Conservation (phyloP, 2,113 vertebrate species). For the Apteryx mantelli region DNA sequence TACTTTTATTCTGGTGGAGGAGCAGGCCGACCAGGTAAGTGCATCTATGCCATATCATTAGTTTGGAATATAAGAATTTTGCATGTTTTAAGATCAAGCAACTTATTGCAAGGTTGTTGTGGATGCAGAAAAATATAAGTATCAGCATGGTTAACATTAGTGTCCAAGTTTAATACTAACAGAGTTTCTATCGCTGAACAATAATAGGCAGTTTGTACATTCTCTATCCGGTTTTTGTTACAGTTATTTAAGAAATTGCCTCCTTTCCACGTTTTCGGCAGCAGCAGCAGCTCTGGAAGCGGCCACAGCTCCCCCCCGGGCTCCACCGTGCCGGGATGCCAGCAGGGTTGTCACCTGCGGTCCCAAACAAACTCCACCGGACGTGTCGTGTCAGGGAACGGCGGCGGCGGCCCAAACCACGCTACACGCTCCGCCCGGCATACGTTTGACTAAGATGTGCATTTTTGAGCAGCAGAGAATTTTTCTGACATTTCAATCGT, state of each 20-base stretch:
- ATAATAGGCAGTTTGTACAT: fast-evolving
- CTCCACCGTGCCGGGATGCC: too few relatives aligned
- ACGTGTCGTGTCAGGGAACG: too few relatives aligned
- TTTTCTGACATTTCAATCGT: too few relatives aligned
- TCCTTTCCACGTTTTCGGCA: neutral
- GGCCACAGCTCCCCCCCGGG: too few relatives aligned
- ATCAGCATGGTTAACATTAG: neutral
- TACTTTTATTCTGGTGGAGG: fast-evolving
- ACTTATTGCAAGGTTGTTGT: neutral
- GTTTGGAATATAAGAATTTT: fast-evolving
- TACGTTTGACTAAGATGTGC: fast-evolving
- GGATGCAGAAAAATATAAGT: neutral
- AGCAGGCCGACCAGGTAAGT: fast-evolving
- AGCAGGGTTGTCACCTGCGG: neutral
- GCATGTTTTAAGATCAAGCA: neutral
- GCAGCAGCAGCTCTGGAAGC: neutral
- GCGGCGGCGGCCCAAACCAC: neutral
- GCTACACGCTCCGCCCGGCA: fast-evolving
- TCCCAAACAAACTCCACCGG: neutral
- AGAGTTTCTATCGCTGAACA: too few relatives aligned
- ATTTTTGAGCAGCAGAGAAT: fast-evolving
- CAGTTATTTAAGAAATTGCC: fast-evolving
- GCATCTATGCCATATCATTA: fast-evolving
- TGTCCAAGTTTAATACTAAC: too few relatives aligned
- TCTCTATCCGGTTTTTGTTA: fast-evolving